Evolutionary conservation across 2,888 invertebrate genomes (phyloP), one percentile per base, ranked within the genome.

Genomic region (Erpobdella octoculata): DNA sequence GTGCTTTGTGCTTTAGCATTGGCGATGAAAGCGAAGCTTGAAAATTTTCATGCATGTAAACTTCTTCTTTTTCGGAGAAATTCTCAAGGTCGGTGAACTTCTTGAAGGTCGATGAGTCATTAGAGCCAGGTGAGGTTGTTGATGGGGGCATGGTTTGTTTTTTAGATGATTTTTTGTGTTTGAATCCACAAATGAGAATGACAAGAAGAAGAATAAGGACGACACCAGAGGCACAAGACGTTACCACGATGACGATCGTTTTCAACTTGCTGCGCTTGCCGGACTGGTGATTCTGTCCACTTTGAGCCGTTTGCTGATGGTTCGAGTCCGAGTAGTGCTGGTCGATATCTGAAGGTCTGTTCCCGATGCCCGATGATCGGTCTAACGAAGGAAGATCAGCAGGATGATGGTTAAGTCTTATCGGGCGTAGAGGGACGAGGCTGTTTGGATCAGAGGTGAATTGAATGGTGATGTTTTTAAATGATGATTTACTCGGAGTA

Each of bases 151-250:
- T 21, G 4, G 1, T 53, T 12, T 28, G 21, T 28, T 53, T 53
- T 15, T 53, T 53, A 3, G 53, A 1, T 1, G 53, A 53, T 9
- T 53, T 53, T n/a, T 53, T 53, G 6, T 48, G 65, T 6, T 64
- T 41, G n/a, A 71, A 33, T 3, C 38, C 66, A 66, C 71, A 65
- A 66, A 71, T 48, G 58, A 71, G 37, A 48, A 41, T 62, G 66
- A 71, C 46, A 8, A 64, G 8, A 21, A 71, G 65, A 8, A 71
- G 48, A 36, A 71, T 58, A 6, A 71, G 66, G 35, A 71, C 66
- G 31, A 66, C 37, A 1, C 58, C 66, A 0, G 71, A 69, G 41
- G 72, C 68, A 21, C 69, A 72, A 48, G 59, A 69, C 12, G 68
- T 37, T 58, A 58, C 46, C 18, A 69, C 62, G 59, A 72, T 28